phyloP scores from a whole-genome alignment of 2,113 vertebrate species.

The Copsychus sechellarum region DNA sequence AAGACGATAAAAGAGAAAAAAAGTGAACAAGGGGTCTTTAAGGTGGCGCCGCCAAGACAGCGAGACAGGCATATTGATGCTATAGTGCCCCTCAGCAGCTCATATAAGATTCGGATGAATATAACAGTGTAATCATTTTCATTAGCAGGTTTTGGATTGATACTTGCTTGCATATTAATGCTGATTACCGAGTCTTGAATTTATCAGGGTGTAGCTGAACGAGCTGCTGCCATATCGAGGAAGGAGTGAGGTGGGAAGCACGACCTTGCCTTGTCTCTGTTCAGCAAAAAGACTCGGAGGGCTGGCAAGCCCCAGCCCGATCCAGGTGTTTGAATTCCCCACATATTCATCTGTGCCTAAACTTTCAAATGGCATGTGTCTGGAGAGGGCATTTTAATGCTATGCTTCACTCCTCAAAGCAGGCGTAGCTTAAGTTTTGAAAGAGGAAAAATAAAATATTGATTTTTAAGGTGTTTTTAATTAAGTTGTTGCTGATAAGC shows the following conservation, averaged over 20 bases:
- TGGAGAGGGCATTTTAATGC: slow-evolving; percentile 68
- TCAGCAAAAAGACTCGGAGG: neutral
- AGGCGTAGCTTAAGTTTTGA: slow-evolving; percentile 44
- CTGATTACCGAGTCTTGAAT: slow-evolving; percentile 32
- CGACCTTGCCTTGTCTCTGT: slow-evolving; percentile 24
- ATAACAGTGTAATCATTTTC: slow-evolving; percentile 65
- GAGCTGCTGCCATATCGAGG: neutral
- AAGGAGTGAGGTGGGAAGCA: slow-evolving; percentile 24
- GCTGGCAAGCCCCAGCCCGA: slow-evolving; percentile 49
- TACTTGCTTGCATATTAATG: slow-evolving; percentile 66
- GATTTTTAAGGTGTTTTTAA: slow-evolving; percentile 56
- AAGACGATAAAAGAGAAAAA: slow-evolving; percentile 55
- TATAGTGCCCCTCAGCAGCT: slow-evolving; percentile 55
- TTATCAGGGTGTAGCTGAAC: slow-evolving; percentile 29
- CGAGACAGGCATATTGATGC: neutral
- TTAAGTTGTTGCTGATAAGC: neutral
- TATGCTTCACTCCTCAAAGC: slow-evolving; percentile 55
- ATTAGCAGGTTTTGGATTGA: slow-evolving; percentile 60
- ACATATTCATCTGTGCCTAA: slow-evolving; percentile 65
- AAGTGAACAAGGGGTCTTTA: slow-evolving; percentile 66
- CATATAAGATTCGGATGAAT: slow-evolving; percentile 66
- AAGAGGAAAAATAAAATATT: slow-evolving; percentile 15
- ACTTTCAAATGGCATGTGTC: slow-evolving; percentile 67
- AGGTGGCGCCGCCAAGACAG: slow-evolving; percentile 45
- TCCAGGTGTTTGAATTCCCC: slow-evolving; percentile 75